Evolutionary conservation across 2,888 invertebrate genomes (phyloP).

Genomic region (Dryocosmus kuriphilus): DNA sequence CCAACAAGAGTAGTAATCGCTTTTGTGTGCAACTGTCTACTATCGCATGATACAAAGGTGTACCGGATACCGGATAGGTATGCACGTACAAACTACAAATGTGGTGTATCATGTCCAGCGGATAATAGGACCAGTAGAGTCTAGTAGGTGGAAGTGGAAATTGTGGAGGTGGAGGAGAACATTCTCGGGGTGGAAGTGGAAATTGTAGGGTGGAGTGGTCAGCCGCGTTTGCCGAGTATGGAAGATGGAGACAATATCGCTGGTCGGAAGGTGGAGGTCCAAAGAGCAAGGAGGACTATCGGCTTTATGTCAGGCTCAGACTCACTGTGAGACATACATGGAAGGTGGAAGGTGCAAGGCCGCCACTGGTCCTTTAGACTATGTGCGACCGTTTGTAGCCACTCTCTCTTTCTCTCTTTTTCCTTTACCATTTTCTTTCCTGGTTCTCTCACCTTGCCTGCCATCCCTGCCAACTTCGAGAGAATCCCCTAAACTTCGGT

Average conservation of each 20-base stretch:
- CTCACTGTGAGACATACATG: conserved; percentile 56
- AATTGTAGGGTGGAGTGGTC: conserved; percentile 40
- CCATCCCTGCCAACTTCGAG: neutral
- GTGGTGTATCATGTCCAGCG: conserved; percentile 9
- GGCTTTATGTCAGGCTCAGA: conserved; percentile 63
- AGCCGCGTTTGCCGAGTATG: conserved; percentile 18
- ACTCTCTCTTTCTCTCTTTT: conserved; percentile 42
- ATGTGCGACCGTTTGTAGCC: conserved; percentile 56
- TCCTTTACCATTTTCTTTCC: conserved; percentile 29
- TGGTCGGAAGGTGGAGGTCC: conserved; percentile 17
- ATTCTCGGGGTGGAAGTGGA: conserved; percentile 3
- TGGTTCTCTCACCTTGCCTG: conserved; percentile 33
- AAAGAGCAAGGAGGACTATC: conserved; percentile 48
- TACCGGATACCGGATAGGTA: neutral
- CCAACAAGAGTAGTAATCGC: conserved; percentile 19
- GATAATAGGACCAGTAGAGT: conserved; percentile 11
- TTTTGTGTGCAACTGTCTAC: neutral
- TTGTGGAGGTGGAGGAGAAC: conserved; percentile 37
- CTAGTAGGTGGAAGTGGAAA: conserved; percentile 14
- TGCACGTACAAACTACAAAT: neutral
- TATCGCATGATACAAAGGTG: conserved; percentile 15
- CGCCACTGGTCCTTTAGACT: conserved; percentile 50
- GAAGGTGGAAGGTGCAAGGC: conserved; percentile 37
- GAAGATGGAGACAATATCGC: conserved; percentile 45
- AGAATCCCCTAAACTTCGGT: neutral